Base-by-base conservation (phyloP, 1,140 invertebrate species). In the Trachelipus rathkii region DNA sequence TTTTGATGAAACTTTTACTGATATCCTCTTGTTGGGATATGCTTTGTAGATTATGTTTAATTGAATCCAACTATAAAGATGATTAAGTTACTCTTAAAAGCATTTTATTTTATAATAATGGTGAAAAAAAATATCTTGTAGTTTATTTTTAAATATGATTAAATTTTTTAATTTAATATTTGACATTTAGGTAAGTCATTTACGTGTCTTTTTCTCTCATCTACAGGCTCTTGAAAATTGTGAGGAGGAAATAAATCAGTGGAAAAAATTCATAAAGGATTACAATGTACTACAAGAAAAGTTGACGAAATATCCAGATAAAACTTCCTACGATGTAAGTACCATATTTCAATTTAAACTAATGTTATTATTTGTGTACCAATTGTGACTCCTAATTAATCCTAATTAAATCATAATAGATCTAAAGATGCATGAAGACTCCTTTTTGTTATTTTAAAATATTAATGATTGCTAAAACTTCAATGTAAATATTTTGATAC, bases 231-330 rank as follows among this genome's bases (percentile, higher is more conserved):
- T 76, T 11, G 43, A 44, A 13, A 4, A 21, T 13, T 23, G 44
- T 0, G 43, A 71, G 23, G 50, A 70, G 9, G 74, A 76, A 53
- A 21, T 71, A 0, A 23, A 10, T 50, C 66, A 71, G 67, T 50
- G 69, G 68, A 69, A 45, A 33, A 76, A 71, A 50, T 76, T 50
- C 33, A 70, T 46, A 13, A 71, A 70, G 44, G 74, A 76, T 53
- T 76, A 76, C n/a, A 24, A 46, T 15, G 67, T 46, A n/a, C 69
- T 76, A 9, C 46, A 70, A 23, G 70, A 76, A 45, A 70, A 69
- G 19, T 69, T 76, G 13, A 76, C 44, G 43, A 71, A 66, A 10
- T 45, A 70, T 15, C 74, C 74, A 10, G 74, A 76, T 23, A 76
- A 76, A n/a, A 76, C 67, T 15, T 24, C 33, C 0, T 53, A 71